Conservation (phyloP, 2,888 invertebrate genomes). For the Sinelater perroti region DNA sequence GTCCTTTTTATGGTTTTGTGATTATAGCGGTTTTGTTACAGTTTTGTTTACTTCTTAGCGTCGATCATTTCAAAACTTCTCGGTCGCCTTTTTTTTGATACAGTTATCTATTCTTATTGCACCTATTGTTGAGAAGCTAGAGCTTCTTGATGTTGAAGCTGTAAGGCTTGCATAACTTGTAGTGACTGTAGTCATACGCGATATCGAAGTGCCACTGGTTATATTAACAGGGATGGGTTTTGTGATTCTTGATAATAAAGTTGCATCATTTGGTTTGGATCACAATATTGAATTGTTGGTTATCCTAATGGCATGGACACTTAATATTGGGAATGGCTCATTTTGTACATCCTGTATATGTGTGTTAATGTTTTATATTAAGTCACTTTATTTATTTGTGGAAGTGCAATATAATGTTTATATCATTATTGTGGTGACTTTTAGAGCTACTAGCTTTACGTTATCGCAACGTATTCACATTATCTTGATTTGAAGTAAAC, state of each 20-base stretch:
- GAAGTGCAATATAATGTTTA: too few species aligned
- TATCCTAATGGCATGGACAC: too few species aligned
- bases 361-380: too few species aligned
- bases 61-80: background rate
- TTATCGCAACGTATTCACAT: too few species aligned
- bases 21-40: background rate
- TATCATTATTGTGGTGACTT: too few species aligned
- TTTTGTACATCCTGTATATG: too few species aligned
- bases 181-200: conserved; percentile 1
- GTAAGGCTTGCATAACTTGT: background rate
- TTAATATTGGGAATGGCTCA: too few species aligned
- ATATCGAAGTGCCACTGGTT: conserved; percentile 1
- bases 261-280: background rate
- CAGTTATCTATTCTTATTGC: background rate
- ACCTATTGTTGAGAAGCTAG: background rate
- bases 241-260: conserved; percentile 16
- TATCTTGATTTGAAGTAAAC: too few species aligned
- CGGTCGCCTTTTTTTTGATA: conserved; percentile 1
- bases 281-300: background rate
- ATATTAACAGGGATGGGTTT: conserved; percentile 1
- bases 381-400: too few species aligned
- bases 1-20: background rate
- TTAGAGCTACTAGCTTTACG: too few species aligned
- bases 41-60: background rate
- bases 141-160: background rate